These are phyloP conservation scores for Corapipo altera DNA, from an alignment of 2,113 vertebrate species.

Conservation along the genomic window DNA sequence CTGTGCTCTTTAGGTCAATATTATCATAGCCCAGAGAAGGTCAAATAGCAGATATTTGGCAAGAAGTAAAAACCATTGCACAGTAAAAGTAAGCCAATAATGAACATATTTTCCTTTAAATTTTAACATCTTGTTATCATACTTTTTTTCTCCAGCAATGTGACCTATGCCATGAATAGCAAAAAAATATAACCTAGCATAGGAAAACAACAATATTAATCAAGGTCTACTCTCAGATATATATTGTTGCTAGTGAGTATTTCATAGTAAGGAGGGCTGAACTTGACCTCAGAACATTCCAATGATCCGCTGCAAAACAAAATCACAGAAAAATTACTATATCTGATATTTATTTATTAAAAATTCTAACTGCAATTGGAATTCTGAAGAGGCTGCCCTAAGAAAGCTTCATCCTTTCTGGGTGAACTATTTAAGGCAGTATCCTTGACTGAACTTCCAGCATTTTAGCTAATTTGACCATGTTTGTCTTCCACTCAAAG, in stretches of 20 bases:
- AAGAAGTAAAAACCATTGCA: neutral
- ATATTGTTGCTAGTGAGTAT: neutral
- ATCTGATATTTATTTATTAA: neutral
- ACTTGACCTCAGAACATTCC: neutral
- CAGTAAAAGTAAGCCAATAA: neutral
- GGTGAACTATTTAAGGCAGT: conserved; percentile 48
- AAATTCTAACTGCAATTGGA: neutral
- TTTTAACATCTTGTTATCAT: neutral
- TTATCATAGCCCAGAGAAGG: neutral
- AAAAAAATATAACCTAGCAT: neutral
- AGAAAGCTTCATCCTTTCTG: conserved; percentile 20
- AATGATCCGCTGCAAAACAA: neutral
- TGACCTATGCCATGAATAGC: neutral
- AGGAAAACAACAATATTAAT: neutral
- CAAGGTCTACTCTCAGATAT: neutral
- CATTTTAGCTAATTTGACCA: conserved; percentile 30
- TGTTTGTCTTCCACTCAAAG: conserved; percentile 28
- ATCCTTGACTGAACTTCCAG: conserved; percentile 60
- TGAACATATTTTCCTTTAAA: neutral
- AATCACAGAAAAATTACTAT: neutral
- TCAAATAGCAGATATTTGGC: neutral
- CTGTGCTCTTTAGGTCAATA: neutral
- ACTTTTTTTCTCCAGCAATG: neutral
- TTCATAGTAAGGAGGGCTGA: neutral
- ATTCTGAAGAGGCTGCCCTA: conserved; percentile 30